phyloP scores from a whole-genome alignment of 2,113 vertebrate species.

The Anhinga anhinga region DNA sequence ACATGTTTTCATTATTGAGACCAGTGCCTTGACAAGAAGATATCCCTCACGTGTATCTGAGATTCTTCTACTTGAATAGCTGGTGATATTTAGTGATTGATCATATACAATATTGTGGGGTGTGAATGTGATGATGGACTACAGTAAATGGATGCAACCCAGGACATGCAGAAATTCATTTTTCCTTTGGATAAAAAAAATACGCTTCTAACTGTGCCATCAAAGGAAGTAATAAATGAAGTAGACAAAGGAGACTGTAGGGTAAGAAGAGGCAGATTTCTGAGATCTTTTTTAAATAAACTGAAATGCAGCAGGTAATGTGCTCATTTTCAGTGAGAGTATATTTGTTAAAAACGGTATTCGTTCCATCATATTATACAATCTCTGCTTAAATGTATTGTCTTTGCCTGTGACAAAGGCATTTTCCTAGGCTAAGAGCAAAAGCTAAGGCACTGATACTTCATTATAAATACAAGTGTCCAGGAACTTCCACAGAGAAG shows the following conservation, averaged over 20 bases:
- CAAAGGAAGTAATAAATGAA: constrained; percentile 35
- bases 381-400: not conserved
- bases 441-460: not conserved
- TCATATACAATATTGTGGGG: not conserved
- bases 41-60: not conserved
- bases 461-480: not conserved
- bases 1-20: constrained; percentile 61
- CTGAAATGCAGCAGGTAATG: not conserved
- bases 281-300: not conserved
- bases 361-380: not conserved
- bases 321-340: not conserved
- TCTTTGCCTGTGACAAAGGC: not conserved
- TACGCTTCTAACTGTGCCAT: constrained; percentile 24
- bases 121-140: constrained; percentile 40
- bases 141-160: not conserved
- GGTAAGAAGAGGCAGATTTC: not conserved
- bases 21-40: constrained; percentile 41
- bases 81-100: constrained; percentile 50
- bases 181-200: not conserved
- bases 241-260: not conserved
- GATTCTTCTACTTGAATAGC: constrained; percentile 18
- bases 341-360: not conserved
- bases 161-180: constrained; percentile 18
- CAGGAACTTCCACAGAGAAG: not conserved
- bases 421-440: not conserved